Evolutionary conservation across 1,140 invertebrate genomes (phyloP).

Genomic region (Drosophila pseudoobscura): DNA sequence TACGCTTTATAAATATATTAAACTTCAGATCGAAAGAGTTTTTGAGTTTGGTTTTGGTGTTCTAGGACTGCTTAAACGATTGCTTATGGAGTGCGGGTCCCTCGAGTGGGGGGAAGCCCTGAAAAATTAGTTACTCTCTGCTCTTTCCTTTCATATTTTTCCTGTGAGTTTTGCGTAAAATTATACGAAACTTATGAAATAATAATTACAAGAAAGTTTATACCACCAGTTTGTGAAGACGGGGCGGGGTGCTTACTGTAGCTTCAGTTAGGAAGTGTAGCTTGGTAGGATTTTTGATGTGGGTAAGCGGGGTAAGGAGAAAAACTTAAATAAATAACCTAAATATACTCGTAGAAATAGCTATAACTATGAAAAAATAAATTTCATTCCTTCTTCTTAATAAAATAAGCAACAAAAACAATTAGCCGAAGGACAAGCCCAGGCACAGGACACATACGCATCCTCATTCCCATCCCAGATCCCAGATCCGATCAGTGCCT

Average conservation of each 20-base stretch:
- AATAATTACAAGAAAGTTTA: conserved; percentile 75
- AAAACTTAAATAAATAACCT: conserved; percentile 78
- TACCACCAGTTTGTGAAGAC: conserved; percentile 32
- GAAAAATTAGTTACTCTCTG: no score
- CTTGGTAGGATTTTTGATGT: conserved; percentile 17
- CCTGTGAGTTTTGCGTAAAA: conserved; percentile 38
- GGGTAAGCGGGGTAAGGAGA: conserved; percentile 32
- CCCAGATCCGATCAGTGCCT: conserved; percentile 9
- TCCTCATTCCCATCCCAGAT: background rate
- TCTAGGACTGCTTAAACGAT: conserved; percentile 31
- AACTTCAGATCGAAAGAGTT: conserved; percentile 35
- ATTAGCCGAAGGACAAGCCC: conserved; percentile 48
- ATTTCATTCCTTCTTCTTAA: conserved; percentile 57
- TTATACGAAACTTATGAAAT: conserved; percentile 68
- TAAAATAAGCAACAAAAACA: conserved; percentile 82
- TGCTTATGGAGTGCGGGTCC: conserved; percentile 25
- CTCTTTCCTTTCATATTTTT: conserved; percentile 17
- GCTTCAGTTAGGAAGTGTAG: conserved; percentile 54
- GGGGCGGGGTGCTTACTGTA: conserved; percentile 21
- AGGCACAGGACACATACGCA: conserved; percentile 6
- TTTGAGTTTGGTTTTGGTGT: conserved; percentile 23
- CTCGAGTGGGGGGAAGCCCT: no score
- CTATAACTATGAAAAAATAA: conserved; percentile 74
- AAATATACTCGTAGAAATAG: conserved; percentile 50
- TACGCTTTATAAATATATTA: conserved; percentile 25